Evolutionary conservation across 2,888 invertebrate species (phyloP).

Genomic region (Caenorhabditis becei): DNA sequence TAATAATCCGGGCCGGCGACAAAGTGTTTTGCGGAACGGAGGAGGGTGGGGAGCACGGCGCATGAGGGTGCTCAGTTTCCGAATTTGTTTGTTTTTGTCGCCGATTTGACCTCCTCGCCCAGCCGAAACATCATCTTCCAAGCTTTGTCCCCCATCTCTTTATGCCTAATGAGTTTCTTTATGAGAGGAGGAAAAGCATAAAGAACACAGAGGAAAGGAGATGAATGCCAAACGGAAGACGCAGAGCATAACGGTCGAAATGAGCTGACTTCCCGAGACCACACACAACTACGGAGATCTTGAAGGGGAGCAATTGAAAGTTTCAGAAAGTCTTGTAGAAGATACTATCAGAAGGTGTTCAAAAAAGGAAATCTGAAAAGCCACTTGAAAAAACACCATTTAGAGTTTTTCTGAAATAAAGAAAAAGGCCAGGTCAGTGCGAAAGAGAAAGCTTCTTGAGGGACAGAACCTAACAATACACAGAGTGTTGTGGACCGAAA

Average conservation of each 20-base stretch:
- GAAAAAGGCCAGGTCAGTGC: too few species aligned
- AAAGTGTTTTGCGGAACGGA: constrained; percentile 44
- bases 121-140: constrained; percentile 38
- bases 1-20: constrained; percentile 47
- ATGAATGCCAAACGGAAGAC: neutral
- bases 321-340: too few species aligned
- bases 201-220: constrained; percentile 14
- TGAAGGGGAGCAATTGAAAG: too few species aligned
- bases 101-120: constrained; percentile 26
- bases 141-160: constrained; percentile 25
- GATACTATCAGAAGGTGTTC: too few species aligned
- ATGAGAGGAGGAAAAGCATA: constrained; percentile 10
- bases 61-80: constrained; percentile 56
- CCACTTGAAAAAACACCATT: too few species aligned
- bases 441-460: neutral
- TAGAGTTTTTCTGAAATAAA: too few species aligned
- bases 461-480: constrained; percentile 9
- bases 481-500: neutral
- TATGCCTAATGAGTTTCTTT: constrained; percentile 41
- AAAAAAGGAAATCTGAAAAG: too few species aligned
- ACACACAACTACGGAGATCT: too few species aligned
- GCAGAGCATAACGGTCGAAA: too few species aligned
- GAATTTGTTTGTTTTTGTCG: constrained; percentile 61
- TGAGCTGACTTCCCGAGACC: too few species aligned
- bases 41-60: constrained; percentile 34